Base-by-base conservation (phyloP, 2,888 invertebrate genomes). In the Dicranocentrus wangi region DNA sequence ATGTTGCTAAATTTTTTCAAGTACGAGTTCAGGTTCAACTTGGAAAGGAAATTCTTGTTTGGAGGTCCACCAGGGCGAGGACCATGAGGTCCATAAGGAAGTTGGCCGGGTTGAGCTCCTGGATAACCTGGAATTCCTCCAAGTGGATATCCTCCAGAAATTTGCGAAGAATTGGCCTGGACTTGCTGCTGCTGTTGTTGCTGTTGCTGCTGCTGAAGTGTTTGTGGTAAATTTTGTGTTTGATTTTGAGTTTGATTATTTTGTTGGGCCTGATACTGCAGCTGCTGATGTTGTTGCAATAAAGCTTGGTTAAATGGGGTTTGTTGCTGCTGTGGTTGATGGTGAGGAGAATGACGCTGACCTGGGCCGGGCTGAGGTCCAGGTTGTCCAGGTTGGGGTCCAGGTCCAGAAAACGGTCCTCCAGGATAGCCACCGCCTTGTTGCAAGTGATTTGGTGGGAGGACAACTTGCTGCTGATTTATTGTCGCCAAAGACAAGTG, bases 1-100 rank as follows among this genome's bases (percentile, higher is more conserved):
- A 86, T 85, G 72, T 82, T 86, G 21, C 84, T 84, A 70, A 86
- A 83, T 43, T 82, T 80, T 55, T 85, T 84, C 28, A 86, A 39
- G 23, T 86, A 85, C 21, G 80, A 75, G 42, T 86, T 85, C n/a
- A 85, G 58, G 47, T 79, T 82, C n/a, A 82, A 42, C 55, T 80
- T 76, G 8, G 83, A 81, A 2, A 83, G 51, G 25, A 83, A 70
- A 21, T 77, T 82, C 76, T 82, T 83, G 32, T 81, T 81, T 68
- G 75, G 79, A 1, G 76, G 76, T 19, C 70, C 75, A 1, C 66
- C 53, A 1, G 69, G 42, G 21, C 58, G 39, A 39, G 65, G 81
- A 2, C 32, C 60, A 42, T 82, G 60, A 51, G 76, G 77, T n/a
- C 70, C 69, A 32, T 28, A 39, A 2, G 66, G 69, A 2, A 42